Conservation (phyloP, 2,888 invertebrate genomes). For the Lycophotia porphyrea region DNA sequence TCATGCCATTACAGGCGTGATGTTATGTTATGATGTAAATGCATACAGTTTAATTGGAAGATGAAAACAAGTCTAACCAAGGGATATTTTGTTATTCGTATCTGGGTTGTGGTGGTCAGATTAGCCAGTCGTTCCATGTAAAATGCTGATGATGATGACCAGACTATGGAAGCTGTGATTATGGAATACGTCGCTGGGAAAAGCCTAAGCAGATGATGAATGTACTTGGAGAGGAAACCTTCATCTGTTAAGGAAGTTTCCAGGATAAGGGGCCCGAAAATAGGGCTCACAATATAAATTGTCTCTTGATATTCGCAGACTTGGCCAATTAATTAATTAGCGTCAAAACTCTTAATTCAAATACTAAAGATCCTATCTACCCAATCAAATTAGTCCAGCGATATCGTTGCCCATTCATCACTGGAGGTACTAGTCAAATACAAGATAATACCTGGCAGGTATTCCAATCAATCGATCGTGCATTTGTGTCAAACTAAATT, state of each 20-base stretch:
- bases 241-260: background rate
- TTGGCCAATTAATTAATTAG: background rate
- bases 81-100: background rate
- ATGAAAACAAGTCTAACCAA: too few relatives aligned
- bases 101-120: background rate
- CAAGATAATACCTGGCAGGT: conserved; percentile 62
- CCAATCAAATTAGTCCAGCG: conserved; percentile 35
- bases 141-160: too few relatives aligned
- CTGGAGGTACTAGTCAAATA: conserved; percentile 43
- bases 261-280: background rate
- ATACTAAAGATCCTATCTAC: conserved; percentile 16
- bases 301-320: background rate
- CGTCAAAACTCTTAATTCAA: background rate
- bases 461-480: conserved; percentile 64
- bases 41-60: too few relatives aligned
- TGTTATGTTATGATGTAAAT: too few relatives aligned
- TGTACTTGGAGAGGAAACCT: background rate
- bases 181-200: background rate
- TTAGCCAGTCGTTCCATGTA: background rate
- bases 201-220: background rate
- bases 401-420: conserved; percentile 45
- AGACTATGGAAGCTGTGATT: too few relatives aligned
- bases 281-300: too few relatives aligned
- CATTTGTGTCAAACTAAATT: conserved; percentile 80
- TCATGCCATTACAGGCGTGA: too few relatives aligned